Evolutionary conservation across 2,113 vertebrate species (phyloP), one percentile per base, ranked within the genome.

Genomic region (Pseudorhombus dupliciocellatus): DNA sequence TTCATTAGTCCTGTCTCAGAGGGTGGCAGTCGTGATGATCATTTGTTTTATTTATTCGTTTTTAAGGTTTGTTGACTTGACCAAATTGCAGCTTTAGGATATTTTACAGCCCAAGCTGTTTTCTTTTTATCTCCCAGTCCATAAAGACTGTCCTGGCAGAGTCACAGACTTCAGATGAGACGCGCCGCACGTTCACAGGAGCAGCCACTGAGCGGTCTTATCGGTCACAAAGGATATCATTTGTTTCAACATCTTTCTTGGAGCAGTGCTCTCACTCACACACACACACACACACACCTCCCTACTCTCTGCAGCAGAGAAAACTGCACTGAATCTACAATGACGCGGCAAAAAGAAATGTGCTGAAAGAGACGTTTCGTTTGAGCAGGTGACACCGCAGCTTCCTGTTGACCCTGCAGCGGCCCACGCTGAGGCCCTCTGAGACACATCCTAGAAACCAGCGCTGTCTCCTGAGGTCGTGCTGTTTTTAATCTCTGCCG

Each of bases 341-440:
- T 84, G 86, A 92, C 25, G 56, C 72, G 66, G 86, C 87, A 86
- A 65, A 68, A 30, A 30, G n/a, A 57, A 42, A 24, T 20, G 14
- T 18, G 5, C 42, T 46, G 42, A 46, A 40, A 71, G 37, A 31
- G 46, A 63, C 26, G 2, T 42, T 44, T 28, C 66, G 54, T 50
- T 52, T 40, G 1, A 50, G 18, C 18, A 50, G 18, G 46, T 50
- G 46, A 50, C 46, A n/a, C 44, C 2, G 44, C 44, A 18, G 0
- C 46, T 50, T 50, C 46, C 46, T 50, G 46, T n/a, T n/a, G 46
- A 50, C 42, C 42, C 16, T 18, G 15, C 16, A 1, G 0, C 42
- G 4, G 34, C 42, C 42, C 42, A 50, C 18, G 18, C 7, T 6
- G 12, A 44, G 40, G 16, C 40, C 14, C 40, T 44, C 40, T 16